Evolutionary conservation across 2,888 invertebrate genomes (phyloP).

Genomic region (Dasysyrphus albostriatus): DNA sequence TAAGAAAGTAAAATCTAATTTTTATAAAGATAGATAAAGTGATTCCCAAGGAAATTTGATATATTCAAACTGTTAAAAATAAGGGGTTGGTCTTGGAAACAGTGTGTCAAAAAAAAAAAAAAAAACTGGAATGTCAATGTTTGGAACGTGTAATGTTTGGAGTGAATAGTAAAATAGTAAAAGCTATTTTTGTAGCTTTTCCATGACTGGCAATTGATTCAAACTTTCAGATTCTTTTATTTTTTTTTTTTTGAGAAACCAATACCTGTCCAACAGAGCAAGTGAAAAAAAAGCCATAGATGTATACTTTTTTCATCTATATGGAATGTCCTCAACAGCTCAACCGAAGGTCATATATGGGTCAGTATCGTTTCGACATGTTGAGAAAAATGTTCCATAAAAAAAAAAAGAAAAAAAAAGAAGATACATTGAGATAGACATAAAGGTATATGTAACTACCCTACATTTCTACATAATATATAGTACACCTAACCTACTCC

Average conservation of each 20-base stretch:
- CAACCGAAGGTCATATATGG: slow-evolving; percentile 67
- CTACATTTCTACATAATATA: not conserved
- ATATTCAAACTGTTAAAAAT: too few species aligned
- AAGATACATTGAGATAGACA: slow-evolving; percentile 6
- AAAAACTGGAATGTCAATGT: too few species aligned
- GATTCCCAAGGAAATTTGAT: too few species aligned
- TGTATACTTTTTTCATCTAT: slow-evolving; percentile 38
- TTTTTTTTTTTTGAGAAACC: not conserved
- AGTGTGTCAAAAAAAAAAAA: too few species aligned
- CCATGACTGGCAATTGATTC: too few species aligned
- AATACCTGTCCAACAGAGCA: not conserved
- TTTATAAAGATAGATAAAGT: too few species aligned
- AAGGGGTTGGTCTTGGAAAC: too few species aligned
- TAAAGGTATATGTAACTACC: not conserved
- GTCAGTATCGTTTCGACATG: slow-evolving; percentile 55
- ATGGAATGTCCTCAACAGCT: slow-evolving; percentile 58
- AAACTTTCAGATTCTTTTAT: too few species aligned
- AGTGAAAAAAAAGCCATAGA: slow-evolving; percentile 12
- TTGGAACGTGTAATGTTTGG: too few species aligned
- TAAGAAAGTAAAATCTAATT: too few species aligned
- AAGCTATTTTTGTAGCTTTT: too few species aligned
- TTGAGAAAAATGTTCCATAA: slow-evolving; percentile 55
- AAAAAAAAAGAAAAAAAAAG: slow-evolving; percentile 30
- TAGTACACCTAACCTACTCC: slow-evolving; percentile 28
- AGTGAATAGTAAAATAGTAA: too few species aligned